phyloP scores from a whole-genome alignment of 2,888 invertebrate genomes.

The Heliconius hortense region DNA sequence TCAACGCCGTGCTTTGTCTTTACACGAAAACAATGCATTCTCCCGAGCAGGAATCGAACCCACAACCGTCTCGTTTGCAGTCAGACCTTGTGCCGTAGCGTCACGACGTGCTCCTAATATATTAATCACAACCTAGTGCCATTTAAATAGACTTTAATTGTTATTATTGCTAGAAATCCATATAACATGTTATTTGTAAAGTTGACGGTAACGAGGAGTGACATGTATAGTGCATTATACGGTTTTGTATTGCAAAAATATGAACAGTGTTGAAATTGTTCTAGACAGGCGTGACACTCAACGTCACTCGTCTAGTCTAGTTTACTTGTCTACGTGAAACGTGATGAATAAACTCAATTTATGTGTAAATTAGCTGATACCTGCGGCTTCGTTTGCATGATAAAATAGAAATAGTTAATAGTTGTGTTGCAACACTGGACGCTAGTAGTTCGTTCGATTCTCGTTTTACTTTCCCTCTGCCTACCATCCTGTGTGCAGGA shows the following conservation, averaged over 20 bases:
- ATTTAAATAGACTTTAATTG: neutral
- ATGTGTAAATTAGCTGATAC: neutral
- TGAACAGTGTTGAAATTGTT: neutral
- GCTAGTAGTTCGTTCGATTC: too few relatives aligned
- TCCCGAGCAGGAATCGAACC: neutral
- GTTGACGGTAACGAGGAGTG: neutral
- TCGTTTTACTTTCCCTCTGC: too few relatives aligned
- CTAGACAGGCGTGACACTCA: constrained; percentile 9
- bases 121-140: neutral
- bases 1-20: too few relatives aligned
- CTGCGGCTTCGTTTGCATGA: neutral
- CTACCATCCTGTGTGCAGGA: too few relatives aligned
- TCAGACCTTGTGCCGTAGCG: too few relatives aligned
- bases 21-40: neutral
- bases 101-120: too few relatives aligned
- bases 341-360: neutral
- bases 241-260: constrained; percentile 3
- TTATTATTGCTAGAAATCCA: neutral
- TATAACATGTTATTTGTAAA: neutral
- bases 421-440: too few relatives aligned
- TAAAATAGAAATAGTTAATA: too few relatives aligned
- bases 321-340: neutral
- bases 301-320: constrained; percentile 1
- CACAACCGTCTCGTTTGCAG: neutral
- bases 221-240: neutral